A percentile compares a stretch with the other conserved stretches of the same genome.
Conservation (phyloP, 2,113 vertebrate genomes). For the Tamias sibiricus region DNA sequence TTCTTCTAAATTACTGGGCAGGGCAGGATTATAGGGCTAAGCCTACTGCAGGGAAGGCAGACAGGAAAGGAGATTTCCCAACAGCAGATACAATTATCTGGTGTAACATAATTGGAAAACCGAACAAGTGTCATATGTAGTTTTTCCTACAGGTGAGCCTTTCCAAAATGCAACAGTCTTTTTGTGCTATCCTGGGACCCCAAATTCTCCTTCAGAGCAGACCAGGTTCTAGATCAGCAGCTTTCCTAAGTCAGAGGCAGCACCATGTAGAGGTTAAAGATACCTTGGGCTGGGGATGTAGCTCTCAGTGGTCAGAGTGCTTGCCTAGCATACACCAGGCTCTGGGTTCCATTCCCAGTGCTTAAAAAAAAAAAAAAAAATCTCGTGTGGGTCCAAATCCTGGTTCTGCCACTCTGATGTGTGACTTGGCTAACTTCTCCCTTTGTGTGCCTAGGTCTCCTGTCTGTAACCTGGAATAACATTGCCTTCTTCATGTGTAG, state of each 20-base stretch:
- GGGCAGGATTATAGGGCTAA: background rate
- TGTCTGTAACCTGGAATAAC: background rate
- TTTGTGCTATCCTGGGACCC: background rate
- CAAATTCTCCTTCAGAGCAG: background rate
- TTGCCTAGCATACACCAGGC: too few relatives aligned
- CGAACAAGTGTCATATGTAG: background rate
- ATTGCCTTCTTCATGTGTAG: accelerated
- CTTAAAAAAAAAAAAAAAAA: too few relatives aligned
- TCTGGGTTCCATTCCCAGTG: too few relatives aligned
- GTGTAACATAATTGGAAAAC: background rate
- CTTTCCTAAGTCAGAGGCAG: background rate
- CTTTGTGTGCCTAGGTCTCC: background rate
- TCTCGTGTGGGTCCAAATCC: background rate
- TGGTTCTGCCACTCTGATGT: background rate
- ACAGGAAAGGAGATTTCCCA: background rate
- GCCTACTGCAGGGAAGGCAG: background rate
- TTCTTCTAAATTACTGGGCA: constrained; percentile 61
- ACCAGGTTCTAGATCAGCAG: background rate
- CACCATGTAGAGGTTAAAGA: accelerated
- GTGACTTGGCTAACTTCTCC: background rate
- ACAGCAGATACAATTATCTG: background rate
- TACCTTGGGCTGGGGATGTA: background rate
- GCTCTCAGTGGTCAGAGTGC: too few relatives aligned
- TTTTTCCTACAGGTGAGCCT: background rate
- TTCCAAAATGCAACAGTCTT: background rate